Evolutionary conservation across 2,888 invertebrate species (phyloP).

Genomic region (Meghimatium bilineatum): DNA sequence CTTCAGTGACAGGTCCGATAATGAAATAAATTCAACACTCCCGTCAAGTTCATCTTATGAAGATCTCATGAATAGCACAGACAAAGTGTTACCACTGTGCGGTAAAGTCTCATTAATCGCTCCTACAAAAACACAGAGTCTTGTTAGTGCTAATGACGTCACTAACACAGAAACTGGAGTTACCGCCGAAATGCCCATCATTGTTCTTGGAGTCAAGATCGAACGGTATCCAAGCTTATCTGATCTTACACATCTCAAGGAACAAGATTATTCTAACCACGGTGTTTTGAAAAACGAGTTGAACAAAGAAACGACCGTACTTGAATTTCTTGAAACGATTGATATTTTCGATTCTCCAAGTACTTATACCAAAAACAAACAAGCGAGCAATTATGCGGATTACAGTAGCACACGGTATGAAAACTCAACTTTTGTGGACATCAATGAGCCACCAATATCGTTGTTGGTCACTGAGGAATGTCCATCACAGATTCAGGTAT

Average conservation of each 20-base stretch:
- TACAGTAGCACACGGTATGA: too few relatives aligned
- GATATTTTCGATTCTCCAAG: too few relatives aligned
- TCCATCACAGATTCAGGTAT: too few relatives aligned
- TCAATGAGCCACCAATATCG: too few relatives aligned
- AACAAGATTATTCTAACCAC: neutral
- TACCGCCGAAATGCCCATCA: conserved; percentile 9
- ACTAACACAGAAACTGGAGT: neutral
- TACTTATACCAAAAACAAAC: too few relatives aligned
- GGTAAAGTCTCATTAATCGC: neutral
- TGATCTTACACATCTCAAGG: conserved; percentile 30
- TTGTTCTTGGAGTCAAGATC: conserved; percentile 35
- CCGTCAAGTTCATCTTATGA: neutral
- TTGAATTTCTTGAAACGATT: neutral
- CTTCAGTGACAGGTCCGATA: too few relatives aligned
- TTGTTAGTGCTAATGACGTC: neutral
- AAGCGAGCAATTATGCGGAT: too few relatives aligned
- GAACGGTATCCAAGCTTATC: conserved; percentile 39
- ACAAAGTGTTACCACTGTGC: neutral
- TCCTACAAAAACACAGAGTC: conserved; percentile 30
- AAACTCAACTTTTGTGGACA: too few relatives aligned
- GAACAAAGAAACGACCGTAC: neutral
- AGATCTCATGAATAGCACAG: neutral
- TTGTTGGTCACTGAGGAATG: too few relatives aligned
- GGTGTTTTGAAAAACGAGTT: neutral
- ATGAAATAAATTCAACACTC: neutral